These are phyloP conservation scores for Sycophaga agraensis DNA, from an alignment of 1,140 invertebrate genomes.

Conservation along the genomic window DNA sequence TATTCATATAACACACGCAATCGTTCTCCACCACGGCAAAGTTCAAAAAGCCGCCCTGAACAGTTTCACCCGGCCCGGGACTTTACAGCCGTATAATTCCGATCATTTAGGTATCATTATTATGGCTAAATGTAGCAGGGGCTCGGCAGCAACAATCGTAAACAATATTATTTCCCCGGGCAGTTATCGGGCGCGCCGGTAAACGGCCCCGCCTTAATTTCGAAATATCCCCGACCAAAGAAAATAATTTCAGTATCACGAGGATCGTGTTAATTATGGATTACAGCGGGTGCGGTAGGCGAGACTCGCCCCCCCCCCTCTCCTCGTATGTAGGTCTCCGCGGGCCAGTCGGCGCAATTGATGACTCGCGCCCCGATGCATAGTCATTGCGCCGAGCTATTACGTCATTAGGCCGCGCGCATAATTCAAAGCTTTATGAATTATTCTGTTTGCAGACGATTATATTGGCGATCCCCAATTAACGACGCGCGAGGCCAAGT, in stretches of 20 bases:
- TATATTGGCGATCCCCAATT: not conserved
- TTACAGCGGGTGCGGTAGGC: not conserved
- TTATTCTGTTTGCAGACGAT: conserved; percentile 15
- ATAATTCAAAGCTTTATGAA: conserved; percentile 23
- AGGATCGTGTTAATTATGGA: conserved; percentile 1
- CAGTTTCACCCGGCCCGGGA: too few species aligned
- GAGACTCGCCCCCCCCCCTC: not conserved
- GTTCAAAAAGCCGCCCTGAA: too few species aligned
- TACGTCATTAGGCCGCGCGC: conserved; percentile 9
- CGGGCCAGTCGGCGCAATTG: conserved; percentile 5
- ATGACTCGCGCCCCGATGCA: conserved; percentile 7
- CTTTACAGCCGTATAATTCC: too few species aligned
- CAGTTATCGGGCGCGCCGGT: not conserved
- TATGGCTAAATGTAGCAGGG: too few species aligned
- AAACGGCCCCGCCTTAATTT: conserved; percentile 7
- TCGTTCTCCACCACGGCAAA: too few species aligned
- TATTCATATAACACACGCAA: too few species aligned
- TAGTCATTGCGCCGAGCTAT: conserved; percentile 13
- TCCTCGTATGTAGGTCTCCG: too few species aligned
- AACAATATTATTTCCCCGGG: not conserved
- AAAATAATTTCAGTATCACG: conserved; percentile 13
- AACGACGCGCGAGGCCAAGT: too few species aligned
- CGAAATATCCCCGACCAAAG: conserved; percentile 21
- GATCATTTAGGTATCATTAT: too few species aligned
- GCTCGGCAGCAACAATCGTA: not conserved